A percentile compares a stretch with the other conserved stretches of the same genome.
These are phyloP conservation scores for Apostichopus leukothele DNA, from an alignment of 53 echinoderm and acorn worm genomes.

Conservation along the genomic window DNA sequence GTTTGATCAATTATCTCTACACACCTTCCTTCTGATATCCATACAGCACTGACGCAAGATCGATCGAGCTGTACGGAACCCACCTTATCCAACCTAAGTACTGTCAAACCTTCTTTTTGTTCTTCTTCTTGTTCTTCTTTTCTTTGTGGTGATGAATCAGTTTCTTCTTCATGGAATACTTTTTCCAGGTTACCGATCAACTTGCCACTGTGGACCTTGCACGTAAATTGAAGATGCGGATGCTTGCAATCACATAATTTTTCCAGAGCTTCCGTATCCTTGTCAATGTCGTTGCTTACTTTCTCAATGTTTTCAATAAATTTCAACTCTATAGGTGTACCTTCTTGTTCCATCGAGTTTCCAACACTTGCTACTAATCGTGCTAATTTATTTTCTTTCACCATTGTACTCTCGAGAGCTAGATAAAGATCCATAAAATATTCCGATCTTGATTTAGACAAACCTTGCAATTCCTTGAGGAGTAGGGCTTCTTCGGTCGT, in stretches of 20 bases:
- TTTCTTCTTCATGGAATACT: neutral
- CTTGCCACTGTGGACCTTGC: neutral
- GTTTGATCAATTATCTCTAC: neutral
- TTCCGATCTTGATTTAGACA: neutral
- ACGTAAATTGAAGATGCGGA: slow-evolving; percentile 9
- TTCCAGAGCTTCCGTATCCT: slow-evolving; percentile 12
- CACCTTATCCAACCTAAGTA: neutral
- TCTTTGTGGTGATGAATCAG: neutral
- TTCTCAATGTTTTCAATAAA: slow-evolving; percentile 1
- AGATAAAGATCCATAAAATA: slow-evolving; percentile 29
- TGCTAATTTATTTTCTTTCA: neutral
- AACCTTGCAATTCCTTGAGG: neutral
- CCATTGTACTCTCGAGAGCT: slow-evolving; percentile 16
- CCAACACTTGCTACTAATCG: neutral
- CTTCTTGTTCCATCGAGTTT: neutral
- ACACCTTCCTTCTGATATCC: neutral
- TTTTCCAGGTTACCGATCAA: slow-evolving; percentile 14
- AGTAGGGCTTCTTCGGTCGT: neutral
- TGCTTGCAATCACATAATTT: slow-evolving; percentile 9
- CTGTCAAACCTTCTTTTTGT: neutral
- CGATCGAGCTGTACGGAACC: neutral
- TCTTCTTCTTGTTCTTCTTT: neutral
- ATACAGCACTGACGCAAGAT: slow-evolving; percentile 9
- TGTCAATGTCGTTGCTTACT: neutral
- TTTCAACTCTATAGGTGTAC: neutral